Evolutionary conservation across 1,140 invertebrate species (phyloP).

Genomic region (Spodoptera litura): DNA sequence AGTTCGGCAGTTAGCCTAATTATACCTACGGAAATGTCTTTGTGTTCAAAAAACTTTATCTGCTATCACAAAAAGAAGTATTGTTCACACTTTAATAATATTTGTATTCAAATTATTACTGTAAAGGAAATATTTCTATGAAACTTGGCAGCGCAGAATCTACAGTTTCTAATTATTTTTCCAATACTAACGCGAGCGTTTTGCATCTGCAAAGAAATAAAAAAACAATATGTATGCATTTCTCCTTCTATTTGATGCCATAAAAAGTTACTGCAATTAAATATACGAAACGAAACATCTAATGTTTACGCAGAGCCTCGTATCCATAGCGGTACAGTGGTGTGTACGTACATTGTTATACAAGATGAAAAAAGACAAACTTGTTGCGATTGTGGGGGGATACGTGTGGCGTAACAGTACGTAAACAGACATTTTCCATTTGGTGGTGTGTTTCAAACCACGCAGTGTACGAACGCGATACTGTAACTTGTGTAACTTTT

Average conservation of each 20-base stretch:
- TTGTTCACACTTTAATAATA: neutral
- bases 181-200: neutral
- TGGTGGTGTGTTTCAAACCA: constrained; percentile 27
- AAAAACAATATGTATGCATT: neutral
- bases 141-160: too few relatives aligned
- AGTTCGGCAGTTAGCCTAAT: constrained; percentile 38
- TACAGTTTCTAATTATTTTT: too few relatives aligned
- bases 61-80: neutral
- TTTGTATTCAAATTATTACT: neutral
- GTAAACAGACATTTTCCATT: constrained; percentile 38
- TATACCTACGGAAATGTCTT: constrained; percentile 18
- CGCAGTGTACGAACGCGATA: constrained; percentile 4
- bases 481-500: constrained; percentile 30
- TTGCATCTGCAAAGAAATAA: neutral
- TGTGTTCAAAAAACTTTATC: neutral
- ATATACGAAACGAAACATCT: constrained; percentile 17
- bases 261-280: neutral
- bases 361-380: constrained; percentile 3
- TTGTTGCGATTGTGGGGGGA: constrained; percentile 4
- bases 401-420: constrained; percentile 10
- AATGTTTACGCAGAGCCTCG: neutral
- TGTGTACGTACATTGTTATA: neutral
- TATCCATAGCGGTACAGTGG: neutral
- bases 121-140: neutral
- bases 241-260: too few relatives aligned